Percentiles rank a stretch among this genome's conserved stretches.
Conservation (phyloP, 2,888 invertebrate genomes). For the Oxyteleia sp. region DNA sequence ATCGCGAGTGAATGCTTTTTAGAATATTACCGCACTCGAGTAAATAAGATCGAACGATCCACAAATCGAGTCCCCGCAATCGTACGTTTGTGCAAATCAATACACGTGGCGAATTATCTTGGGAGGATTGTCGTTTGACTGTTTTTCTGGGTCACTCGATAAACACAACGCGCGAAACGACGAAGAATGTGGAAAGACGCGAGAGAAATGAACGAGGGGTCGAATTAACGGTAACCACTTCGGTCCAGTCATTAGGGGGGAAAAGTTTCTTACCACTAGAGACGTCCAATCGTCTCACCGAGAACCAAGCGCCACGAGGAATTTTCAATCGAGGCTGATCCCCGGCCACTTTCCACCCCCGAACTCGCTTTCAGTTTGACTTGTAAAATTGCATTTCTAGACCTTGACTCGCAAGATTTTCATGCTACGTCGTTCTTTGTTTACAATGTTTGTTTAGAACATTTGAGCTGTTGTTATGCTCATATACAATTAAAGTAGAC, state of each 20-base stretch:
- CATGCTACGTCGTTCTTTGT: no score
- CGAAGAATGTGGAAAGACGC: conserved; percentile 63
- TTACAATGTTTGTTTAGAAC: no score
- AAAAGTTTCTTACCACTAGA: conserved; percentile 81
- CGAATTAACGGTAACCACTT: conserved; percentile 85
- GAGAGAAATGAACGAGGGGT: conserved; percentile 72
- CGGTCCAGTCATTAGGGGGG: conserved; percentile 82
- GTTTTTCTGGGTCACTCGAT: conserved; percentile 86
- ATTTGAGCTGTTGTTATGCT: no score
- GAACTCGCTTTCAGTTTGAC: conserved; percentile 72
- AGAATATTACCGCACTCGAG: conserved; percentile 56
- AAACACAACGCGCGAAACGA: conserved; percentile 75
- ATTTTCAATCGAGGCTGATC: conserved; percentile 69
- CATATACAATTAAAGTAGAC: no score
- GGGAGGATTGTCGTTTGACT: conserved; percentile 70
- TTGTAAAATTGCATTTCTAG: conserved; percentile 30
- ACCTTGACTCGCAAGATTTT: neutral
- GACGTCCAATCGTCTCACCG: conserved; percentile 76
- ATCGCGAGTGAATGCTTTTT: conserved; percentile 57
- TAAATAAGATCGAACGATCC: conserved; percentile 53
- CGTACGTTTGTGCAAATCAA: conserved; percentile 60
- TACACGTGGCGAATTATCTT: conserved; percentile 69
- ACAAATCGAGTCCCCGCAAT: conserved; percentile 46
- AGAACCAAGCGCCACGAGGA: conserved; percentile 54
- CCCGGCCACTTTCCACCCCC: conserved; percentile 79